Conservation (phyloP, 2,888 invertebrate species). For the Cerastis rubricosa region DNA sequence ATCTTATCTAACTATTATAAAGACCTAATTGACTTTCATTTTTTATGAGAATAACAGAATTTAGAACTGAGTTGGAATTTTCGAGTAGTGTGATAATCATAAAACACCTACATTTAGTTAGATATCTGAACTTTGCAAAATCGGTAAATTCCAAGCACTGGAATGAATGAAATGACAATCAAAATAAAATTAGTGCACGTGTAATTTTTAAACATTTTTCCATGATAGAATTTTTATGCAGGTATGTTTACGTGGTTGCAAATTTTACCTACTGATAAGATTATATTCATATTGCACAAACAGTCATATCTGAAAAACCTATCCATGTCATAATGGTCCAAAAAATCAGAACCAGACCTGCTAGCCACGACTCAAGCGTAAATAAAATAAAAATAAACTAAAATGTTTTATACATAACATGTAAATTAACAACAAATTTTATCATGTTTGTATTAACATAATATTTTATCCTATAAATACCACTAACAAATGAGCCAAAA, state of each 20-base stretch:
- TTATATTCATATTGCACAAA: constrained; percentile 5
- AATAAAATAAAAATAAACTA: too few relatives aligned
- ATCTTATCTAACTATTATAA: background rate
- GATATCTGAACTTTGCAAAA: background rate
- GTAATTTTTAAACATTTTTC: background rate
- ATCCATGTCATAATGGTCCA: background rate
- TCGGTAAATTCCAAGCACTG: background rate
- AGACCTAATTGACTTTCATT: background rate
- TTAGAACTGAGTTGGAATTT: background rate
- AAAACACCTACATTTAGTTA: background rate
- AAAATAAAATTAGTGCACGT: background rate
- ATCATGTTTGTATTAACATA: background rate
- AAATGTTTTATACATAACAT: too few relatives aligned
- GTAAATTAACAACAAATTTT: background rate
- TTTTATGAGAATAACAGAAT: background rate
- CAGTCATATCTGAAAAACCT: background rate
- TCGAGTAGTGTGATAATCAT: background rate
- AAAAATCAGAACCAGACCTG: background rate
- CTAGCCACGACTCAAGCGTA: background rate
- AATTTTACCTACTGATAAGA: constrained; percentile 4
- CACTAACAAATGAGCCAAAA: background rate
- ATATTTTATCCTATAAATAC: background rate
- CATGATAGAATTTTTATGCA: background rate
- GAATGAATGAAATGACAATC: background rate
- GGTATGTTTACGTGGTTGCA: background rate